These are phyloP conservation scores for Actinia tenebrosa DNA, from an alignment of 64 coral and sea anemone species.

Conservation along the genomic window DNA sequence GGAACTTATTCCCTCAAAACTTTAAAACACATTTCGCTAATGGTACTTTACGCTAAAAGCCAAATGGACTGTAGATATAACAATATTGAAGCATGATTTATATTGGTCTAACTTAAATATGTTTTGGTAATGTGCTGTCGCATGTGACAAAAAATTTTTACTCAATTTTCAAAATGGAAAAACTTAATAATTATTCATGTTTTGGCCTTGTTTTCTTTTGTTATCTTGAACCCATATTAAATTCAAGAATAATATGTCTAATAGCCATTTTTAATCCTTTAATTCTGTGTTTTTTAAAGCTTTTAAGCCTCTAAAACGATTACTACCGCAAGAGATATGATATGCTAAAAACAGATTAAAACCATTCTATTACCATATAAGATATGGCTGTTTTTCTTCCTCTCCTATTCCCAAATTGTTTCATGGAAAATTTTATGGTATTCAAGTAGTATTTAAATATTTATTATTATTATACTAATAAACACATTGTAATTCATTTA, in stretches of 20 bases:
- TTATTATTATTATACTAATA: too few species aligned
- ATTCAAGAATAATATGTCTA: neutral
- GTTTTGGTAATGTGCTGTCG: too few species aligned
- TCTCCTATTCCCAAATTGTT: neutral
- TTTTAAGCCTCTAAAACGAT: neutral
- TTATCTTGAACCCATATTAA: neutral
- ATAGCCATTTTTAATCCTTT: neutral
- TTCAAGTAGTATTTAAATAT: too few species aligned
- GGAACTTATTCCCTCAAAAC: too few species aligned
- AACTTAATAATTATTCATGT: neutral
- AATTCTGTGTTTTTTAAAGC: neutral
- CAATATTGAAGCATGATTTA: too few species aligned
- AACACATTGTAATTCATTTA: too few species aligned
- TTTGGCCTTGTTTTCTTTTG: neutral
- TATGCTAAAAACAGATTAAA: neutral
- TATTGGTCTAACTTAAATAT: too few species aligned
- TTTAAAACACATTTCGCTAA: too few species aligned
- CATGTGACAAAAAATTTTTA: too few species aligned
- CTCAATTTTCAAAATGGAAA: too few species aligned
- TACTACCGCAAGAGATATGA: neutral
- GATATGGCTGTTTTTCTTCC: neutral
- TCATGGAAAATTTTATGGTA: neutral
- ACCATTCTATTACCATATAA: neutral
- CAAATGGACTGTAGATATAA: too few species aligned
- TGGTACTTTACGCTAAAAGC: too few species aligned